Evolutionary conservation across 2,797 vertebrate species (phyloP).

Genomic region (Tolypeutes matacus): DNA sequence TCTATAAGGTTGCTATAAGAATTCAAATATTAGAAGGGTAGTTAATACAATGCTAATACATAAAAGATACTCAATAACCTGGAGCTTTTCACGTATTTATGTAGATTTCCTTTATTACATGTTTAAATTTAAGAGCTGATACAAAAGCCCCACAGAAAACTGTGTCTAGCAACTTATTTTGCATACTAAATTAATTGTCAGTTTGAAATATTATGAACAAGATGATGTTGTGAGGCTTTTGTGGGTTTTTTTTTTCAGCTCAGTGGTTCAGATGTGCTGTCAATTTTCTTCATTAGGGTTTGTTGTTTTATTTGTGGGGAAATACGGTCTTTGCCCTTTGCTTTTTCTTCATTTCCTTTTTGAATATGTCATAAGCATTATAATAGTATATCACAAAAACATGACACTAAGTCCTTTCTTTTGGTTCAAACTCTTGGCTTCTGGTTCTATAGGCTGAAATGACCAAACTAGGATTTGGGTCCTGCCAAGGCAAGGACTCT

Average conservation of each 20-base stretch:
- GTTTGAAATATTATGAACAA: background rate
- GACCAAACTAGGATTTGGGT: background rate
- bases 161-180: background rate
- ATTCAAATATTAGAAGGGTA: background rate
- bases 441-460: background rate
- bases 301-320: background rate
- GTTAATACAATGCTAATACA: background rate
- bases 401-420: slow-evolving; percentile 47
- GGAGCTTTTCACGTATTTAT: background rate
- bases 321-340: background rate
- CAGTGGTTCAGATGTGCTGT: background rate
- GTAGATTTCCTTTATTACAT: background rate
- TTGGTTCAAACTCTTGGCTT: background rate
- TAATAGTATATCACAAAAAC: slow-evolving; percentile 30
- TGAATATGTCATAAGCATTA: background rate
- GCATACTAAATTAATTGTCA: background rate
- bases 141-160: background rate
- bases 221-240: background rate
- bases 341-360: background rate
- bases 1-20: slow-evolving; percentile 11
- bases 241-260: background rate
- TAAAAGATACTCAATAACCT: background rate
- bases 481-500: background rate
- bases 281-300: background rate
- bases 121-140: slow-evolving; percentile 23